A percentile compares a stretch with the other conserved stretches of the same genome.
Conservation (phyloP, 2,113 vertebrate genomes). For the Paracanthobrama guichenoti region DNA sequence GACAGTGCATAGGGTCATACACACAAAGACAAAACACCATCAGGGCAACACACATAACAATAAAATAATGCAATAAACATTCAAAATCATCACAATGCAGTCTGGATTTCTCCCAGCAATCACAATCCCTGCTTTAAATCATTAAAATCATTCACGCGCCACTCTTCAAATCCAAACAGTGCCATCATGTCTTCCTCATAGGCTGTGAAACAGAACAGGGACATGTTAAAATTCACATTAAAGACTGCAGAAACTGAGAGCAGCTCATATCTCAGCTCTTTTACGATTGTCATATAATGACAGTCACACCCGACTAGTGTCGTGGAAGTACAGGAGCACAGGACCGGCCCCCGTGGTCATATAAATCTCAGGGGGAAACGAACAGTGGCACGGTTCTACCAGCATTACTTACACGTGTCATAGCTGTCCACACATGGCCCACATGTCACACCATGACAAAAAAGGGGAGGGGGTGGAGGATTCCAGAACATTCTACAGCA, state of each 20-base stretch:
- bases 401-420: slow-evolving; percentile 51
- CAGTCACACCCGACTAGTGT: slow-evolving; percentile 58
- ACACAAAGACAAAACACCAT: slow-evolving; percentile 2
- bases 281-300: slow-evolving; percentile 63
- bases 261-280: slow-evolving; percentile 51
- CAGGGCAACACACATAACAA: background rate
- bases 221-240: slow-evolving; percentile 50
- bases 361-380: slow-evolving; percentile 52
- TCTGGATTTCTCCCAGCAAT: slow-evolving; percentile 46
- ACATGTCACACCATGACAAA: slow-evolving; percentile 41
- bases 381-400: slow-evolving; percentile 36
- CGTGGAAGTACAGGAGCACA: slow-evolving; percentile 51
- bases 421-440: slow-evolving; percentile 43
- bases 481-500: slow-evolving; percentile 46
- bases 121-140: slow-evolving; percentile 37
- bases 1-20: background rate
- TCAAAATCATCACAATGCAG: slow-evolving; percentile 27
- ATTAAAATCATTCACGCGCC: slow-evolving; percentile 21
- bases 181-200: slow-evolving; percentile 43
- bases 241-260: slow-evolving; percentile 50
- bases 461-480: slow-evolving; percentile 25
- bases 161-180: slow-evolving; percentile 52
- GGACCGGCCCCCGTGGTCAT: slow-evolving; percentile 42
- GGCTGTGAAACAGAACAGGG: slow-evolving; percentile 31
- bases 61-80: slow-evolving; percentile 9